These are phyloP conservation scores for Grammomys surdaster DNA, from an alignment of 2,113 vertebrate genomes.

Conservation along the genomic window DNA sequence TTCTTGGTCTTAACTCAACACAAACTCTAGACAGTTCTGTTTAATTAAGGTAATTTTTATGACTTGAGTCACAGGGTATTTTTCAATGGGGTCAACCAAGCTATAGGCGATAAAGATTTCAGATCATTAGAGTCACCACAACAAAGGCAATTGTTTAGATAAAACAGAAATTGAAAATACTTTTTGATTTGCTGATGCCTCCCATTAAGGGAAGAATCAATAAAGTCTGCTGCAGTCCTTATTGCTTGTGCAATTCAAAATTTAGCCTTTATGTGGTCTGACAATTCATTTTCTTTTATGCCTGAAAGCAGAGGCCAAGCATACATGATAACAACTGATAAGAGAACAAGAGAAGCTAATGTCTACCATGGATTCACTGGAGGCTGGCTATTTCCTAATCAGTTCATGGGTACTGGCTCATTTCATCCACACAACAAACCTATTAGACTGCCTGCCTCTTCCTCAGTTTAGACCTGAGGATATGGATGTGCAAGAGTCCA, in stretches of 20 bases:
- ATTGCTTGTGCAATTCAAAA: constrained; percentile 30
- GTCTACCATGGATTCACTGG: background rate
- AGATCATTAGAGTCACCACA: background rate
- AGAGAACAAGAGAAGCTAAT: background rate
- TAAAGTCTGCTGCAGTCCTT: background rate
- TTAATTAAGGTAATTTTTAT: constrained; percentile 80
- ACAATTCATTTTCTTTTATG: constrained; percentile 47
- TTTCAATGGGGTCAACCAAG: constrained; percentile 67
- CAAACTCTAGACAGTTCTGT: constrained; percentile 64
- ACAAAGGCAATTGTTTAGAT: constrained; percentile 49
- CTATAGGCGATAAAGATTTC: background rate
- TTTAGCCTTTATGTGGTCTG: background rate
- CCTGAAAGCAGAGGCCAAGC: constrained; percentile 36
- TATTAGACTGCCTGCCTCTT: background rate
- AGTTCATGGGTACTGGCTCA: background rate
- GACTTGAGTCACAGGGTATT: constrained; percentile 21
- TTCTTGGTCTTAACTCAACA: constrained; percentile 9
- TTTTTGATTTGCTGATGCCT: constrained; percentile 1
- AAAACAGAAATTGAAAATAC: constrained; percentile 64
- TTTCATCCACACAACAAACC: background rate
- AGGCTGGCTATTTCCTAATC: background rate
- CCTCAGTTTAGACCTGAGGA: constrained; percentile 1
- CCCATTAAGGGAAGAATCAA: constrained; percentile 27
- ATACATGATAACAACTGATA: background rate
- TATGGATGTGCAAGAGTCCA: background rate